Percentiles rank a stretch among this genome's conserved stretches.
Conservation (phyloP, 2,113 vertebrate species). For the Callospermophilus lateralis region DNA sequence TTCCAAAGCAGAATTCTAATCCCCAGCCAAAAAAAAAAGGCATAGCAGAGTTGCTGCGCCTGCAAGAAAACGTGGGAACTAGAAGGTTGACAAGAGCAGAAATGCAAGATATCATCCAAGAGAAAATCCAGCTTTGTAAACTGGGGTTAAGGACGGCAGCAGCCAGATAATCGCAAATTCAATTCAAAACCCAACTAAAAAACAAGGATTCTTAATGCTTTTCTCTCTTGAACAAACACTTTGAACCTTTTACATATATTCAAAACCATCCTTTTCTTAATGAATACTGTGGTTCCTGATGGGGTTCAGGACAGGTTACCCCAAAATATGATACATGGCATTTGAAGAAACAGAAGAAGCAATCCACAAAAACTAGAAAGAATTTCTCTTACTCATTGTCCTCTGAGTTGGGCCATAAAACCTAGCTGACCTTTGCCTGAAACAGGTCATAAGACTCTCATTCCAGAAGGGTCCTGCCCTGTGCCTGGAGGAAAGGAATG, state of each 20-base stretch:
- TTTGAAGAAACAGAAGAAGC: not conserved
- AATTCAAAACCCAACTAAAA: not conserved
- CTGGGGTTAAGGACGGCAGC: not conserved
- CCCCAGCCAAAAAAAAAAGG: not conserved
- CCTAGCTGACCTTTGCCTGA: not conserved
- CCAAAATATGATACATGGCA: not conserved
- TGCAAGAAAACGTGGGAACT: not conserved
- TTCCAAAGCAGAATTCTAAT: not conserved
- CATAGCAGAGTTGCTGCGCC: not conserved
- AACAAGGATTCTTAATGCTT: not conserved
- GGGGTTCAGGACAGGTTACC: not conserved
- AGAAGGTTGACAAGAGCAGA: not conserved
- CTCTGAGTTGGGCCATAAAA: not conserved
- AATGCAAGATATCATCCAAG: not conserved
- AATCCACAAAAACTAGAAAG: not conserved
- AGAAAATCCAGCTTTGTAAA: not conserved
- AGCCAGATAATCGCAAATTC: not conserved
- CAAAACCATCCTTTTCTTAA: slow-evolving; percentile 2
- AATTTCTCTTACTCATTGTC: not conserved
- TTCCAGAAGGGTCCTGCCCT: not conserved
- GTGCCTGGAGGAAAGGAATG: not conserved
- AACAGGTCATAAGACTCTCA: slow-evolving; percentile 15
- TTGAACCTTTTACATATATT: not conserved
- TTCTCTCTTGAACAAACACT: not conserved
- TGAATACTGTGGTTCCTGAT: not conserved